Conservation (phyloP, 2,888 invertebrate genomes). For the Glaucopsyche alexis region DNA sequence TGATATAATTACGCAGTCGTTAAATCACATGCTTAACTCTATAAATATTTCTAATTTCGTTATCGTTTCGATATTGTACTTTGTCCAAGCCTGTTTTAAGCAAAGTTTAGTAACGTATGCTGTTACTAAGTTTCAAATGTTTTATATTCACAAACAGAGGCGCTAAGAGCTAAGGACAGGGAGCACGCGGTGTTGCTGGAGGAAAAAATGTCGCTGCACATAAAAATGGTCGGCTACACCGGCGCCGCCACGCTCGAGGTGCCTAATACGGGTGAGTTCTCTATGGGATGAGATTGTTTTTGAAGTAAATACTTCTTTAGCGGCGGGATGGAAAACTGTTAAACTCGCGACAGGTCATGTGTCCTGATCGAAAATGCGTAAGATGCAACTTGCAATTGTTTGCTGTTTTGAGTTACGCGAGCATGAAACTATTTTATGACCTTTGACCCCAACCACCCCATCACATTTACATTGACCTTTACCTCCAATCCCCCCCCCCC, state of each 20-base stretch:
- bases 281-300: not conserved
- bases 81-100: not conserved
- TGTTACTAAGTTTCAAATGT: too few relatives aligned
- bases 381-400: too few relatives aligned
- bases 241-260: constrained; percentile 62
- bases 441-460: too few relatives aligned
- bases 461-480: too few relatives aligned
- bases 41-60: not conserved
- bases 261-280: constrained; percentile 57
- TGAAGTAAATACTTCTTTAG: too few relatives aligned
- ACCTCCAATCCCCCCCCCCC: too few relatives aligned
- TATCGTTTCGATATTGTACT: not conserved
- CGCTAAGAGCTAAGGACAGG: constrained; percentile 91
- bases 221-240: constrained; percentile 86
- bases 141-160: constrained; percentile 75
- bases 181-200: constrained; percentile 92
- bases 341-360: too few relatives aligned
- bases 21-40: not conserved
- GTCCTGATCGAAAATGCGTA: too few relatives aligned
- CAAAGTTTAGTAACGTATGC: not conserved
- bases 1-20: not conserved
- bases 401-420: too few relatives aligned
- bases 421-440: too few relatives aligned
- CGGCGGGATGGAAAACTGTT: too few relatives aligned
- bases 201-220: constrained; percentile 92